Percentiles rank a stretch among this genome's conserved stretches.
Conservation (phyloP, 2,113 vertebrate species). For the Scolopax mira region DNA sequence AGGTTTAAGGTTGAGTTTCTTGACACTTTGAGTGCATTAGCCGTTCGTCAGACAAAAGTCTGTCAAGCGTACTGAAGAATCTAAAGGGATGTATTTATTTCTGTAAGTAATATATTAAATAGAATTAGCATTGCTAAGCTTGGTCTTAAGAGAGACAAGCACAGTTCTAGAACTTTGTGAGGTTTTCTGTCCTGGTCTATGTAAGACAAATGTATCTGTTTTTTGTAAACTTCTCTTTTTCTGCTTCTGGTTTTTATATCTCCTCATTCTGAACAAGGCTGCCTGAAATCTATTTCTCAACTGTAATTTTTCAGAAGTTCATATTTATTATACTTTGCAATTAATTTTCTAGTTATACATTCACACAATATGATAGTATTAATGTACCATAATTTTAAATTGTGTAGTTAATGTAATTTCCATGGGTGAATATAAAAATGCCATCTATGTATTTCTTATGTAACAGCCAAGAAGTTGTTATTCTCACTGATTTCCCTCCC, state of each 20-base stretch:
- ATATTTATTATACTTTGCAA: not conserved
- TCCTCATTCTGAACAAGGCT: not conserved
- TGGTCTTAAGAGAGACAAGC: not conserved
- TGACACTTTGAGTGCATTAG: slow-evolving; percentile 16
- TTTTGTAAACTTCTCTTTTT: not conserved
- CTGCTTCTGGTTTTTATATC: not conserved
- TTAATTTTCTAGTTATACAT: not conserved
- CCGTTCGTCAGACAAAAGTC: slow-evolving; percentile 1
- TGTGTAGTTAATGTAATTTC: not conserved
- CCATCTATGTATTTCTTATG: not conserved
- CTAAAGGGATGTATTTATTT: slow-evolving; percentile 8
- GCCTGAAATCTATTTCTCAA: not conserved
- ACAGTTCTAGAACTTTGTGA: not conserved
- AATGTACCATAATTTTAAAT: not conserved
- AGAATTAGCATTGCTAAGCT: not conserved
- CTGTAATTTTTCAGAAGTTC: not conserved
- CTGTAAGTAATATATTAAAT: not conserved
- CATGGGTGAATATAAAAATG: not conserved
- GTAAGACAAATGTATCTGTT: not conserved
- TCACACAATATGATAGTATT: not conserved
- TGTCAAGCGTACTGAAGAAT: not conserved
- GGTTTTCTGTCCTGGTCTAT: not conserved
- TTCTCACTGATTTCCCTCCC: not conserved
- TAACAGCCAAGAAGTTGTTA: not conserved
- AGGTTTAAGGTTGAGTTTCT: slow-evolving; percentile 13